A percentile compares a stretch with the other conserved stretches of the same genome.
Conservation (phyloP, 2,113 vertebrate species). For the Anseranas semipalmata region DNA sequence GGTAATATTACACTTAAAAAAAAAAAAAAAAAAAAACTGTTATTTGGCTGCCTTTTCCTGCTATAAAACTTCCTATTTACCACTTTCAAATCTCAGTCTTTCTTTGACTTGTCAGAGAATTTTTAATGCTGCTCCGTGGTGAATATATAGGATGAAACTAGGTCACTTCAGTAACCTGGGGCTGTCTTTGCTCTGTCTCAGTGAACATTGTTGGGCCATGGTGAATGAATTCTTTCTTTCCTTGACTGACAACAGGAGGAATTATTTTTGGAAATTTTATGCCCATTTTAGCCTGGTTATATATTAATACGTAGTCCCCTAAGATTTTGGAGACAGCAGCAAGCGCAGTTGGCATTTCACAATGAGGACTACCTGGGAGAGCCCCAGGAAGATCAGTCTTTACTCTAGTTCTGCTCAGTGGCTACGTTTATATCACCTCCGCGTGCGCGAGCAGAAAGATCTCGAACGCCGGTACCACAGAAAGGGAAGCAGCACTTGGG, state of each 20-base stretch:
- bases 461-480: neutral
- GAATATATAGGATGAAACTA: slow-evolving; percentile 61
- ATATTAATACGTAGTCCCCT: neutral
- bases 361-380: neutral
- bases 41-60: neutral
- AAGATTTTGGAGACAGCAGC: neutral
- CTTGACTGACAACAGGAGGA: slow-evolving; percentile 53
- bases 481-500: neutral
- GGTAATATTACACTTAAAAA: neutral
- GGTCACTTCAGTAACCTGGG: slow-evolving; percentile 68
- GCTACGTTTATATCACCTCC: neutral
- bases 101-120: slow-evolving; percentile 42
- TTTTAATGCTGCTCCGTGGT: slow-evolving; percentile 35
- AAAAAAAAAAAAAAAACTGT: neutral
- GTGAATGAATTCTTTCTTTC: slow-evolving; percentile 68
- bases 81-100: slow-evolving; percentile 28
- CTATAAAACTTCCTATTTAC: slow-evolving; percentile 9
- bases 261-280: slow-evolving; percentile 56
- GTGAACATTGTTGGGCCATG: slow-evolving; percentile 51
- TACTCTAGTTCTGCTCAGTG: neutral
- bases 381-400: neutral
- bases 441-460: neutral
- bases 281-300: slow-evolving; percentile 1
- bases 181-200: slow-evolving; percentile 69
- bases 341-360: neutral